These are phyloP conservation scores for Enteromius unitaeniatus DNA, from an alignment of 2,797 vertebrate species.

Conservation along the genomic window DNA sequence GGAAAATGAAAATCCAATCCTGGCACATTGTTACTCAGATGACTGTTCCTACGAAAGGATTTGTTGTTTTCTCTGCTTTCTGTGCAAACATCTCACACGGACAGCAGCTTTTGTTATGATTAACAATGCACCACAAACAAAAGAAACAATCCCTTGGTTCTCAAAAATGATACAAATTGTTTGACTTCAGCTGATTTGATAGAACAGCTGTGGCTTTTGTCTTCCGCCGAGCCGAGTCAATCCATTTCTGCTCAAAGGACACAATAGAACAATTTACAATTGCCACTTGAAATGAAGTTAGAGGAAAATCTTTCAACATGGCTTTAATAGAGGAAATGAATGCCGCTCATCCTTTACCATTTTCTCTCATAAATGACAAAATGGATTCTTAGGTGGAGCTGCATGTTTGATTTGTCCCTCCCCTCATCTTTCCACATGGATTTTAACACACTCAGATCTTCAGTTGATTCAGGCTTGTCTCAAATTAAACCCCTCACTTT, in stretches of 20 bases:
- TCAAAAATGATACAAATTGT: slow-evolving; percentile 42
- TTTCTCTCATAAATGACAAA: slow-evolving; percentile 15
- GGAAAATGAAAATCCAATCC: slow-evolving; percentile 18
- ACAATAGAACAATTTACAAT: slow-evolving; percentile 37
- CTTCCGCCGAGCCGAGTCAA: slow-evolving; percentile 16
- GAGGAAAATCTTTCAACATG: slow-evolving; percentile 44
- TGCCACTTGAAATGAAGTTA: slow-evolving; percentile 28
- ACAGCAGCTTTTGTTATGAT: slow-evolving; percentile 36
- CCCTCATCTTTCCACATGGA: neutral
- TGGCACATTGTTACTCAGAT: neutral
- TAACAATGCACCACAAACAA: slow-evolving; percentile 46
- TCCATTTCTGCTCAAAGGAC: slow-evolving; percentile 39
- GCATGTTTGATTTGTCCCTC: neutral
- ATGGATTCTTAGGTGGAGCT: slow-evolving; percentile 16
- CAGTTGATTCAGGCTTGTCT: neutral
- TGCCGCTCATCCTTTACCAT: slow-evolving; percentile 23
- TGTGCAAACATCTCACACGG: slow-evolving; percentile 22
- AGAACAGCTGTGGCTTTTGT: slow-evolving; percentile 47
- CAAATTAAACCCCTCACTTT: neutral
- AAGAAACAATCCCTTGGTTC: slow-evolving; percentile 36
- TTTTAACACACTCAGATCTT: neutral
- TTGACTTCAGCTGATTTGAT: slow-evolving; percentile 40
- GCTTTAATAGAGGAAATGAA: slow-evolving; percentile 41
- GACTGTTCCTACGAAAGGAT: slow-evolving; percentile 1
- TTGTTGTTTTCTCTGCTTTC: slow-evolving; percentile 25